These are phyloP conservation scores for Zeus faber DNA, from an alignment of 2,113 vertebrate species.

Conservation along the genomic window DNA sequence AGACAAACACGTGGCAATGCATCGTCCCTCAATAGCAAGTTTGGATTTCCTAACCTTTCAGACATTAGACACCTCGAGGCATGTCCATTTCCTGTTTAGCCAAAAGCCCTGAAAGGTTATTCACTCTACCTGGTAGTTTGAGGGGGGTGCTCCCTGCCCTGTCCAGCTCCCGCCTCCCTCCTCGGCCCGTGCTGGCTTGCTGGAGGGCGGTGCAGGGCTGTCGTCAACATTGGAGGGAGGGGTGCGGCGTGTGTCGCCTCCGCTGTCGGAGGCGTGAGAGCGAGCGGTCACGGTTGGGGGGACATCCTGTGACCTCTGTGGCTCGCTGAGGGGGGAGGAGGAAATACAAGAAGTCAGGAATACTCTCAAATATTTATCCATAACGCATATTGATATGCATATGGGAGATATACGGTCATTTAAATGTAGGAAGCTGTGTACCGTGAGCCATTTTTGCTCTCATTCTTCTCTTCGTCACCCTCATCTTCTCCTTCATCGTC, in stretches of 20 bases:
- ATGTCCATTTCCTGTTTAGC: no score
- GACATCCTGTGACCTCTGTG: conserved; percentile 65
- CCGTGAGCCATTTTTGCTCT: conserved; percentile 68
- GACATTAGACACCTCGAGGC: no score
- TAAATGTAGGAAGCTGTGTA: conserved; percentile 40
- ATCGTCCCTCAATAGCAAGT: no score
- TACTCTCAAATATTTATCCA: no score
- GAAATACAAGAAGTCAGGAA: neutral
- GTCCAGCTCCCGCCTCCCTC: conserved; percentile 71
- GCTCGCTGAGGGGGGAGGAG: conserved; percentile 44
- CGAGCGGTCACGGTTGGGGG: conserved; percentile 49
- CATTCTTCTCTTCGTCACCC: conserved; percentile 79
- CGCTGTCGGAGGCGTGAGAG: conserved; percentile 65
- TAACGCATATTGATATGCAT: no score
- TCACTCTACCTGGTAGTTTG: conserved; percentile 78
- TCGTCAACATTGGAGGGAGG: conserved; percentile 74
- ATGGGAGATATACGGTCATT: neutral
- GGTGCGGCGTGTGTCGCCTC: conserved; percentile 66
- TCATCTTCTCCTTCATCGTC: conserved; percentile 91
- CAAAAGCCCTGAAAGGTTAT: neutral
- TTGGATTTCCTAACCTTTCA: no score
- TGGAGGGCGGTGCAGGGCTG: conserved; percentile 69
- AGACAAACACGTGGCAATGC: neutral
- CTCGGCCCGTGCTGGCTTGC: conserved; percentile 84
- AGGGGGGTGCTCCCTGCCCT: conserved; percentile 58